Percentiles rank a stretch among this genome's conserved stretches.
phyloP scores from a whole-genome alignment of 2,797 vertebrate genomes.

The Hipposideros larvatus region DNA sequence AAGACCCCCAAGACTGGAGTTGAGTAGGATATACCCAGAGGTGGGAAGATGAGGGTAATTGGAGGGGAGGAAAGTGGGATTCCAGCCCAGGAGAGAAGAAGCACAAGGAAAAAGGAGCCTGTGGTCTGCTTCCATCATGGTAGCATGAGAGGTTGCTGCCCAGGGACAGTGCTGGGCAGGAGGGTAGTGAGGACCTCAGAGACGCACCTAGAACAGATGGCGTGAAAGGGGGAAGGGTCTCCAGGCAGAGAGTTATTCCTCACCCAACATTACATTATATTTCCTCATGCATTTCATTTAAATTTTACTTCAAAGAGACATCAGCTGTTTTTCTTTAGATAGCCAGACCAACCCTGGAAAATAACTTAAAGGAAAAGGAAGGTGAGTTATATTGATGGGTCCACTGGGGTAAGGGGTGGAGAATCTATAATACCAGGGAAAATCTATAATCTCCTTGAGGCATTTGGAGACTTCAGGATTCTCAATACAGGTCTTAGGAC shows the following conservation, averaged over 20 bases:
- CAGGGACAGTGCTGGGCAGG: not conserved
- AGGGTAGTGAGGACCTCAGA: too few relatives aligned
- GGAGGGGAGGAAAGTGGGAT: not conserved
- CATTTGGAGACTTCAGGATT: not conserved
- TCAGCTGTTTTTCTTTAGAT: not conserved
- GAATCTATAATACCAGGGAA: rapidly evolving
- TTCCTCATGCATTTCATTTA: not conserved
- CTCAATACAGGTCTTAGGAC: not conserved
- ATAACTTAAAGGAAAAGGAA: not conserved
- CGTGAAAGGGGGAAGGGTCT: not conserved
- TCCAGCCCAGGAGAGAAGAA: not conserved
- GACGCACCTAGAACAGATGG: rapidly evolving
- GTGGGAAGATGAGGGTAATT: not conserved
- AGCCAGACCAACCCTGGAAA: not conserved
- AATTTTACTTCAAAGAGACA: not conserved
- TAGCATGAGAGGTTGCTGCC: not conserved
- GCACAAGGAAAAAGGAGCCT: not conserved
- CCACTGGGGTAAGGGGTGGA: rapidly evolving
- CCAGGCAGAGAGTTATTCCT: not conserved
- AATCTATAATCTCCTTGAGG: not conserved
- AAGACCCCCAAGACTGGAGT: not conserved
- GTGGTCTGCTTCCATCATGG: not conserved
- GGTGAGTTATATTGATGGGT: not conserved
- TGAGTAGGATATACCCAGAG: too few relatives aligned
- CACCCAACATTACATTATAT: not conserved